Evolutionary conservation across 2,888 invertebrate species (phyloP).

Genomic region (Andrena chrysosceles): DNA sequence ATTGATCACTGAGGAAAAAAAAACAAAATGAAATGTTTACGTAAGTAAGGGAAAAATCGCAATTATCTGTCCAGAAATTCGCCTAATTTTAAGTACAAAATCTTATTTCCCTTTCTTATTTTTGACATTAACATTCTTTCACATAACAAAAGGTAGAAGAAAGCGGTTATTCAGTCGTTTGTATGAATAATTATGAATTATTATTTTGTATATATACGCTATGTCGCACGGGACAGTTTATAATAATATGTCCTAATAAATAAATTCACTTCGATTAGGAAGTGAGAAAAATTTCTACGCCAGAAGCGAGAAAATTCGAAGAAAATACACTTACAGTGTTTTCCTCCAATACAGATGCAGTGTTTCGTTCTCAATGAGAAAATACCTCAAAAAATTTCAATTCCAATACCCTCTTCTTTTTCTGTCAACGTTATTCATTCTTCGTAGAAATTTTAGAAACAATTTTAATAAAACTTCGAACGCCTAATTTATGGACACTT

Average conservation of each 20-base stretch:
- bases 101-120: constrained; percentile 29
- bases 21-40: neutral
- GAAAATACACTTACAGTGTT: constrained; percentile 36
- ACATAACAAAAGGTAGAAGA: constrained; percentile 8
- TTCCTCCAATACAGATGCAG: constrained; percentile 28
- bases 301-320: constrained; percentile 49
- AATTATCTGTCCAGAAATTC: constrained; percentile 51
- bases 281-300: constrained; percentile 55
- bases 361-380: constrained; percentile 44
- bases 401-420: constrained; percentile 24
- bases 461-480: constrained; percentile 22
- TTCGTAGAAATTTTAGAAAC: constrained; percentile 48
- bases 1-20: neutral
- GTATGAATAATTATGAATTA: constrained; percentile 53
- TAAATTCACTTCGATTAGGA: constrained; percentile 44
- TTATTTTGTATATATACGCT: constrained; percentile 46
- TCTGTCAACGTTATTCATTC: constrained; percentile 18
- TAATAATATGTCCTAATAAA: constrained; percentile 49
- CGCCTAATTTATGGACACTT: constrained; percentile 23
- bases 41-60: neutral
- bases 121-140: constrained; percentile 21
- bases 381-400: constrained; percentile 45
- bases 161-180: constrained; percentile 58
- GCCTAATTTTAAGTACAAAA: constrained; percentile 51
- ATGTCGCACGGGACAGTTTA: constrained; percentile 47